Base-by-base conservation (phyloP, 2,797 vertebrate species). In the Sorex maritimensis region DNA sequence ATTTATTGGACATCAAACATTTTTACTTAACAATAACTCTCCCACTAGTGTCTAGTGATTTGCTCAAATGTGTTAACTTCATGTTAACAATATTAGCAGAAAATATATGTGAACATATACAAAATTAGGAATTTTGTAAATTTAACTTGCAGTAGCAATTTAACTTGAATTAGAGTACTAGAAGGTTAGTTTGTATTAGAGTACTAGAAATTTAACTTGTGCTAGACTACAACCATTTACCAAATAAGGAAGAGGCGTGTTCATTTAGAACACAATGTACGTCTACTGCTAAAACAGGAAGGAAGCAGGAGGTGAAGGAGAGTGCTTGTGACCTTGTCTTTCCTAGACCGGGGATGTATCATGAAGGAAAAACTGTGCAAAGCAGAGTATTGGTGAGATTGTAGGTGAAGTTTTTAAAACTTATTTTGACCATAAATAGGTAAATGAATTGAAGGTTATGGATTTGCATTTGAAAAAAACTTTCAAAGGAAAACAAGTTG, bases 1-100 rank as follows among this genome's bases (percentile, higher is more conserved):
- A 80, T 68, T 69, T 34, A 67, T 84, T 61, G 93, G 38, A 74
- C 12, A 13, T 41, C 8, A 72, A 79, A 86, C 78, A 69, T 44
- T 46, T 82, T 17, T 88, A 65, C 41, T 44, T 15, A 34, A 34
- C 67, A 77, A 90, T 46, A 63, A 88, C 69, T 71, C 21, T 23
- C 1, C n/a, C 63, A 65, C 52, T 55, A 26, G 0, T 11, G 0
- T 19, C 23, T 12, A 67, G 85, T 61, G 2, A 72, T 30, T 28
- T 65, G 2, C 63, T 30, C 19, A 61, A 14, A 77, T 23, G 34
- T 15, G 2, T 46, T 78, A 34, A 38, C 5, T 44, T 44, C 41
- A 44, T 44, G 41, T 44, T 44, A 44, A 44, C 4, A 4, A 55
- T 55, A 55, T 17, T 13, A 55, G 52, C 52, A 26, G 6, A 69